phyloP scores from a whole-genome alignment of 2,888 invertebrate species.

The Rhagonycha fulva region DNA sequence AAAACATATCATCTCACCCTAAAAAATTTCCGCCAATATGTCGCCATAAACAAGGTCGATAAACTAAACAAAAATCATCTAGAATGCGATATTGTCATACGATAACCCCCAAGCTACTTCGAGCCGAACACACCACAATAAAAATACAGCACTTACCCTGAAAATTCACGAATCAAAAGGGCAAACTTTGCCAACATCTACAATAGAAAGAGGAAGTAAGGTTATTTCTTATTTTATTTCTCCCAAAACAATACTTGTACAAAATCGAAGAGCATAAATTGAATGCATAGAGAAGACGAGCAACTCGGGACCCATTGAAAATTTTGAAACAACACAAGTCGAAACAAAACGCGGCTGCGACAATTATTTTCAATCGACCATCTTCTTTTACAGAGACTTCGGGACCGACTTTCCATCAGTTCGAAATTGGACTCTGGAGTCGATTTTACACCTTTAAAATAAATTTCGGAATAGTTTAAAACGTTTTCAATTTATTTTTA shows the following conservation, averaged over 20 bases:
- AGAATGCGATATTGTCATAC: slow-evolving; percentile 38
- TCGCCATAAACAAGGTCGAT: slow-evolving; percentile 48
- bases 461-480: slow-evolving; percentile 47
- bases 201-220: slow-evolving; percentile 31
- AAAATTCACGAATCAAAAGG: slow-evolving; percentile 17
- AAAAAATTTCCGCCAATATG: slow-evolving; percentile 42
- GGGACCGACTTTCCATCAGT: slow-evolving; percentile 46
- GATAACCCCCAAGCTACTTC: slow-evolving; percentile 31
- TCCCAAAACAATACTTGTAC: slow-evolving; percentile 52
- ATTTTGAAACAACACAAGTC: slow-evolving; percentile 46
- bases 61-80: slow-evolving; percentile 48
- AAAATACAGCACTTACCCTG: slow-evolving; percentile 28
- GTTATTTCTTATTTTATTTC: slow-evolving; percentile 50
- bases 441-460: slow-evolving; percentile 49
- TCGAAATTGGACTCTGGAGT: slow-evolving; percentile 46
- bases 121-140: slow-evolving; percentile 28
- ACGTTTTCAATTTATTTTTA: slow-evolving; percentile 49
- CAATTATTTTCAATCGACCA: slow-evolving; percentile 56
- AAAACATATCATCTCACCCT: slow-evolving; percentile 37
- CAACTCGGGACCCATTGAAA: slow-evolving; percentile 52
- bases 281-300: slow-evolving; percentile 54
- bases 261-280: slow-evolving; percentile 49
- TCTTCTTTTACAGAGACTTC: slow-evolving; percentile 40
- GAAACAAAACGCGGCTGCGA: slow-evolving; percentile 49
- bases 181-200: slow-evolving; percentile 27